Evolutionary conservation across 2,797 vertebrate genomes (phyloP).

Genomic region (Diceros bicornis): DNA sequence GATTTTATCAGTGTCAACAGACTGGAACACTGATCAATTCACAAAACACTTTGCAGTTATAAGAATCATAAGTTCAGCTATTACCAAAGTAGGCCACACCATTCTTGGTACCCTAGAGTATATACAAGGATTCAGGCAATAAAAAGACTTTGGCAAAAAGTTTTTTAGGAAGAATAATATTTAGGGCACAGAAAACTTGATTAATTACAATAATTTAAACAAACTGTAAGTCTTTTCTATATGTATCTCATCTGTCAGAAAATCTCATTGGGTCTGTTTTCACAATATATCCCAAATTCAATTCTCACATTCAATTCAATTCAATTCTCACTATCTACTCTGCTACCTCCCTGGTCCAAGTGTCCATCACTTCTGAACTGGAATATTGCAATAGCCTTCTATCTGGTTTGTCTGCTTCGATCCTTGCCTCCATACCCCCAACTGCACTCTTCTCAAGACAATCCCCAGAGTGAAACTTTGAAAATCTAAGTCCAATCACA

Average conservation of each 20-base stretch:
- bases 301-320: no score
- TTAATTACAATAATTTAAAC: not conserved
- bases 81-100: not conserved
- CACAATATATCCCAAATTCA: not conserved
- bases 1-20: not conserved
- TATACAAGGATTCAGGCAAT: not conserved
- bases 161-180: not conserved
- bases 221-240: not conserved
- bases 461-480: not conserved
- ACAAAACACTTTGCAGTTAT: not conserved
- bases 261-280: not conserved
- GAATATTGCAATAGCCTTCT: accelerated
- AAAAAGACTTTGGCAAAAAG: not conserved
- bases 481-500: not conserved
- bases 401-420: not conserved
- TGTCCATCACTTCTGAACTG: no score
- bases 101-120: not conserved
- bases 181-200: not conserved
- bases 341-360: not conserved
- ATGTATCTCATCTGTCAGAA: not conserved
- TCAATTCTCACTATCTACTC: not conserved
- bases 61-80: not conserved
- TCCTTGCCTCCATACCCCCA: not conserved
- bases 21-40: not conserved
- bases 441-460: not conserved